Evolutionary conservation across 2,888 invertebrate species (phyloP).

Genomic region (Vannuccia rotundouncinata): DNA sequence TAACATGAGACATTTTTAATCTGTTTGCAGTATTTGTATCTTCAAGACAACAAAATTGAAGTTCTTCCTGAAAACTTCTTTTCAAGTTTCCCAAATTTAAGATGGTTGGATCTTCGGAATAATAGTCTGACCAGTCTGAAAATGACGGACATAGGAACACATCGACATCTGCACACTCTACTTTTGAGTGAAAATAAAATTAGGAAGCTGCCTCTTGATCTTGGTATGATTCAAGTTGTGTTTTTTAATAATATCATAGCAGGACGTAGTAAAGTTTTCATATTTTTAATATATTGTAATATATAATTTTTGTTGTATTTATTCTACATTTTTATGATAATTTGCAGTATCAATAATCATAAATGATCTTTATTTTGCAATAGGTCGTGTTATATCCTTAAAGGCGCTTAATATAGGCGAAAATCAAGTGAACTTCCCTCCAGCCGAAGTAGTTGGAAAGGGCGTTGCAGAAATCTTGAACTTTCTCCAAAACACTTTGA

Average conservation of each 20-base stretch:
- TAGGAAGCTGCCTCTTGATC: background rate
- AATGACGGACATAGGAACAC: background rate
- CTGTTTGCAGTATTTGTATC: background rate
- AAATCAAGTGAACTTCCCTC: background rate
- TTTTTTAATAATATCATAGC: no score
- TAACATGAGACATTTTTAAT: no score
- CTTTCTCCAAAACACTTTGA: background rate
- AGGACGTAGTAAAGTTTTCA: no score
- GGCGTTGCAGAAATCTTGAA: background rate
- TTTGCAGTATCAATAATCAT: background rate
- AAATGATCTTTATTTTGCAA: background rate
- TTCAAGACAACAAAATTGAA: constrained; percentile 5
- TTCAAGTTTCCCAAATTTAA: background rate
- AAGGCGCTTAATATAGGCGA: background rate
- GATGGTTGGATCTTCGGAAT: background rate
- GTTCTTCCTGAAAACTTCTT: constrained; percentile 2
- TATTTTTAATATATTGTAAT: background rate
- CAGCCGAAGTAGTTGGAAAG: background rate
- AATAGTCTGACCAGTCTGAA: background rate
- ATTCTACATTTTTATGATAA: background rate
- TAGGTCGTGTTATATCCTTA: background rate
- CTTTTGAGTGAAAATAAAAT: constrained; percentile 1
- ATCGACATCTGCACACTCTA: background rate
- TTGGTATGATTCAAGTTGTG: background rate
- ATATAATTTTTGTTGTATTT: background rate